Percentiles rank a stretch among this genome's conserved stretches.
phyloP scores from a whole-genome alignment of 2,797 vertebrate species.

The Delichon dasypus region DNA sequence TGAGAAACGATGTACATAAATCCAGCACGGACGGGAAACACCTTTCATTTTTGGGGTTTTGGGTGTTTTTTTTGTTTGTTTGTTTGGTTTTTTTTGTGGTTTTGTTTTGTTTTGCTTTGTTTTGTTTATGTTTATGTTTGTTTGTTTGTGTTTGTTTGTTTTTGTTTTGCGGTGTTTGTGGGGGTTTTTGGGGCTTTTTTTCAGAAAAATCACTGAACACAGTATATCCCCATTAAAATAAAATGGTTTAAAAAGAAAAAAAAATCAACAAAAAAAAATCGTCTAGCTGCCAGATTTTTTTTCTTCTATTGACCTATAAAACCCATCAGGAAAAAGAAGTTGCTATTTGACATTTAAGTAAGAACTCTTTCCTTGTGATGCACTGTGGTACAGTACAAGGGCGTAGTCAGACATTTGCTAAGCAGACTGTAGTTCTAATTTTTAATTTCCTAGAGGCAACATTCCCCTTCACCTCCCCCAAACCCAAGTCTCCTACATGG shows the following conservation, averaged over 20 bases:
- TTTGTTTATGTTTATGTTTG: too few relatives aligned
- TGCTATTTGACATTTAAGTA: conserved; percentile 42
- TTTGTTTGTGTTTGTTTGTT: too few relatives aligned
- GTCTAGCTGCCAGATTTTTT: background rate
- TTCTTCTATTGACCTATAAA: conserved; percentile 21
- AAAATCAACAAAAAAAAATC: background rate
- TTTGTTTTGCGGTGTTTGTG: too few relatives aligned
- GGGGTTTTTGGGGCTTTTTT: background rate
- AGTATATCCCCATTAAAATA: background rate
- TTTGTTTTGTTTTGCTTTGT: background rate
- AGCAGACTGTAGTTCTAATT: conserved; percentile 44
- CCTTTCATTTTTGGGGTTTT: background rate
- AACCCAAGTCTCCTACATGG: conserved; percentile 36
- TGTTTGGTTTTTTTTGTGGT: background rate
- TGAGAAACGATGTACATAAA: background rate
- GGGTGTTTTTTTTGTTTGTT: too few relatives aligned
- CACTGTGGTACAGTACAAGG: conserved; percentile 26
- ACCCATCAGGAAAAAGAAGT: background rate
- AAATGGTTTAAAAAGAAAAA: background rate
- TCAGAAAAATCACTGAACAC: background rate
- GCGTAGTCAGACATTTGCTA: conserved; percentile 41
- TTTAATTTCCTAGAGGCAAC: conserved; percentile 66
- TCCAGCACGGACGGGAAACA: background rate
- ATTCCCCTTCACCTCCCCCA: conserved; percentile 18
- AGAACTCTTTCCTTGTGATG: conserved; percentile 16